Conservation (phyloP, 1,140 invertebrate species). For the Drosophila guanche region DNA sequence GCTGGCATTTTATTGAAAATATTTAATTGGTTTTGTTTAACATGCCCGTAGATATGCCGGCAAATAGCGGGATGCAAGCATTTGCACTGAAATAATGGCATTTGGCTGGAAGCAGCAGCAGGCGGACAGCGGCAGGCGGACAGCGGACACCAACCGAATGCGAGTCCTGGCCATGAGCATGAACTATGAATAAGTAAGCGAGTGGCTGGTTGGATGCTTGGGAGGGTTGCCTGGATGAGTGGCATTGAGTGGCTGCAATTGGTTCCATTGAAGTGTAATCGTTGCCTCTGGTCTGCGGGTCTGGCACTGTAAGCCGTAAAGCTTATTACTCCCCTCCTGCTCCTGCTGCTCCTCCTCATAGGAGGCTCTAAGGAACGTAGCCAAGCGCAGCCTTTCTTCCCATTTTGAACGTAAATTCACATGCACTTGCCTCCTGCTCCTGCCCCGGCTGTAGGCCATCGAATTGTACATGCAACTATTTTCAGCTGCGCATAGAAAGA, state of each 20-base stretch:
- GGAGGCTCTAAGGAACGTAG: too few species aligned
- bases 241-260: conserved; percentile 39
- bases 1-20: neutral
- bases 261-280: conserved; percentile 21
- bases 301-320: conserved; percentile 27
- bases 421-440: conserved; percentile 17
- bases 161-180: conserved; percentile 11
- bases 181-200: conserved; percentile 44
- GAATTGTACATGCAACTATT: conserved; percentile 31
- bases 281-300: conserved; percentile 23
- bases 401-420: neutral
- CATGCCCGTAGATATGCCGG: neutral
- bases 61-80: neutral
- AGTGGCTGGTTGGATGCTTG: neutral
- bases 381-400: too few species aligned
- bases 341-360: too few species aligned
- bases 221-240: neutral
- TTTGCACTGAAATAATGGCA: conserved; percentile 26
- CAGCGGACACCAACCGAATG: conserved; percentile 15
- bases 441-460: conserved; percentile 7
- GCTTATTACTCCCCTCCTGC: conserved; percentile 18
- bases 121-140: too few species aligned
- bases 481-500: conserved; percentile 3
- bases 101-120: conserved; percentile 23
- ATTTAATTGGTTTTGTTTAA: too few species aligned